Conservation (phyloP, 1,140 invertebrate genomes). For the Helicoverpa armigera region DNA sequence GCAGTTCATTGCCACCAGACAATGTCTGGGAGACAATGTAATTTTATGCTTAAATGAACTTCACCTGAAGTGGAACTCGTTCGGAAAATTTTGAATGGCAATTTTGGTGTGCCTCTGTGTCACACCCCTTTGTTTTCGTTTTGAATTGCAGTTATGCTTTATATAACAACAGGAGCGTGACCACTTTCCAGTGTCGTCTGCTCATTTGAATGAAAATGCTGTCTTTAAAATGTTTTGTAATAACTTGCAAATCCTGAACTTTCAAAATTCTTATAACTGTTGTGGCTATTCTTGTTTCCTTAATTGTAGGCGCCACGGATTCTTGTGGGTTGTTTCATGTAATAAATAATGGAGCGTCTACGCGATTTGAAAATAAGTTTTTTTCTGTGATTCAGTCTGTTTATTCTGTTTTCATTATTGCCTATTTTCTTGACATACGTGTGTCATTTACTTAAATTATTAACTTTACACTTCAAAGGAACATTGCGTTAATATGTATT, state of each 20-base stretch:
- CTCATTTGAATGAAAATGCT: constrained; percentile 62
- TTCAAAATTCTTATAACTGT: constrained; percentile 53
- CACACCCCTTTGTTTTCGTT: constrained; percentile 75
- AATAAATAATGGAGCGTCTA: constrained; percentile 6
- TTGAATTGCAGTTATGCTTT: constrained; percentile 84
- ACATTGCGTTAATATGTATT: constrained; percentile 31
- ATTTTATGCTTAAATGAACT: constrained; percentile 85
- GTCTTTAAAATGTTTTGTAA: constrained; percentile 56
- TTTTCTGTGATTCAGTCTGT: background rate
- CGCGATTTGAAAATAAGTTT: constrained; percentile 16
- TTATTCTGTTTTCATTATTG: background rate
- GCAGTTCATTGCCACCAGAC: constrained; percentile 85
- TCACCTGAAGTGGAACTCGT: constrained; percentile 82
- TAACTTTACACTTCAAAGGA: constrained; percentile 26
- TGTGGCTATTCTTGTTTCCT: constrained; percentile 30
- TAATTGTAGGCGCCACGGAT: constrained; percentile 18
- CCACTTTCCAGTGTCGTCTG: constrained; percentile 72
- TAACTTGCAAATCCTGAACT: constrained; percentile 57
- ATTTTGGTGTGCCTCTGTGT: constrained; percentile 74
- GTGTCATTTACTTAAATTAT: constrained; percentile 21
- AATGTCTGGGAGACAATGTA: constrained; percentile 84
- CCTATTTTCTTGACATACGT: constrained; percentile 23
- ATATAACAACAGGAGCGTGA: constrained; percentile 82
- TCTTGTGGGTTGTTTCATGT: constrained; percentile 8
- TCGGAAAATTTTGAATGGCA: constrained; percentile 84